Evolutionary conservation across 2,113 vertebrate genomes (phyloP).

Genomic region (Grammomys dolichurus): DNA sequence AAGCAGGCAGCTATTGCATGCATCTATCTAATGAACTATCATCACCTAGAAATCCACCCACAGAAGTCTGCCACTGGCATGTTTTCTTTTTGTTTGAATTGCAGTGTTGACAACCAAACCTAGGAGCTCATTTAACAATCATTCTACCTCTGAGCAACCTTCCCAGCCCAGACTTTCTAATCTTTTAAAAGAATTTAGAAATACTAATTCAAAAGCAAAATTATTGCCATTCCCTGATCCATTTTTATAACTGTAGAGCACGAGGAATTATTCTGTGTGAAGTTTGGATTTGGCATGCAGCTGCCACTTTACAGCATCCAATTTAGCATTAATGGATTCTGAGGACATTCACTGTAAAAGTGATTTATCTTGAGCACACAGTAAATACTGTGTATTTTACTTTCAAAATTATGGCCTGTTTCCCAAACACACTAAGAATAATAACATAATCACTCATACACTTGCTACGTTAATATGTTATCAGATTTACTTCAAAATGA

Average conservation of each 20-base stretch:
- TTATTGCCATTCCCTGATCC: not conserved
- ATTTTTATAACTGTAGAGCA: slow-evolving; percentile 34
- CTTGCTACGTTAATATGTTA: slow-evolving; percentile 47
- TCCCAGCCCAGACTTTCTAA: not conserved
- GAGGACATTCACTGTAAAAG: slow-evolving; percentile 48
- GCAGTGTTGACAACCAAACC: not conserved
- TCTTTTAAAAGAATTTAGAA: slow-evolving; percentile 53
- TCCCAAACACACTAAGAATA: slow-evolving; percentile 57
- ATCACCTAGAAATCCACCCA: not conserved
- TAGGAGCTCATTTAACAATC: not conserved
- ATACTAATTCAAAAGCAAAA: slow-evolving; percentile 46
- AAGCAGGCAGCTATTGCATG: slow-evolving; percentile 9
- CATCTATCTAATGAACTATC: slow-evolving; percentile 23
- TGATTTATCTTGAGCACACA: slow-evolving; percentile 68
- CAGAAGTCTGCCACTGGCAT: not conserved
- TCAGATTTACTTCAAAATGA: slow-evolving; percentile 60
- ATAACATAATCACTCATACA: slow-evolving; percentile 59
- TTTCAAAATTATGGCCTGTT: slow-evolving; percentile 64
- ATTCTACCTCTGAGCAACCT: not conserved
- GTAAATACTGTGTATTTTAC: slow-evolving; percentile 54
- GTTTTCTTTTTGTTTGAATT: slow-evolving; percentile 34
- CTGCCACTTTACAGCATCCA: not conserved
- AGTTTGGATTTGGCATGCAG: slow-evolving; percentile 32
- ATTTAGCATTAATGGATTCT: slow-evolving; percentile 68
- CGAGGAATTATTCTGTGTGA: slow-evolving; percentile 21